phyloP scores from a whole-genome alignment of 1,140 invertebrate genomes.

The Papilio glaucus region DNA sequence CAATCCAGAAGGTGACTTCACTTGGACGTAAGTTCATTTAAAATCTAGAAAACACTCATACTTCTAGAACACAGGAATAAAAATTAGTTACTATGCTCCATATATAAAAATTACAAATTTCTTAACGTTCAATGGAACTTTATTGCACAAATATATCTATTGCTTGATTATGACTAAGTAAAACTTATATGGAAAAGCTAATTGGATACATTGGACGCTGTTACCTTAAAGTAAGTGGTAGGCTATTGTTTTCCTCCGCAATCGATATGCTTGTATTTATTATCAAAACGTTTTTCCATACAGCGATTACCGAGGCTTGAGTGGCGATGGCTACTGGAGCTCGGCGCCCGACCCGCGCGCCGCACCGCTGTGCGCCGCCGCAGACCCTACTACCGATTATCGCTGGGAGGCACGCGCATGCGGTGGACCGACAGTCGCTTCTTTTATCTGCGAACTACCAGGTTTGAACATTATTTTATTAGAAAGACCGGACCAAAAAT shows the following conservation, averaged over 20 bases:
- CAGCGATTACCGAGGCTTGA: slow-evolving; percentile 84
- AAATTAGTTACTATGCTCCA: too few species aligned
- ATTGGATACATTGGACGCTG: too few species aligned
- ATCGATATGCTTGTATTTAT: too few species aligned
- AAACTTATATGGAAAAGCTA: too few species aligned
- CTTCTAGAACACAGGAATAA: too few species aligned
- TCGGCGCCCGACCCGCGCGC: slow-evolving; percentile 73
- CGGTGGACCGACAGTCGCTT: slow-evolving; percentile 88
- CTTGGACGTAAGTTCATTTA: slow-evolving; percentile 87
- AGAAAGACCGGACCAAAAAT: not conserved
- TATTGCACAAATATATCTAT: too few species aligned
- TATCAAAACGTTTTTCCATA: slow-evolving; percentile 10
- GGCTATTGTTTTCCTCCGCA: too few species aligned
- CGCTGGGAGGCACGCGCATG: slow-evolving; percentile 88
- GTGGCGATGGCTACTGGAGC: slow-evolving; percentile 87
- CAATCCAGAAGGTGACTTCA: slow-evolving; percentile 86
- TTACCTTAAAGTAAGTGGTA: too few species aligned
- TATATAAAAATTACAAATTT: too few species aligned
- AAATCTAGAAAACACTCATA: not conserved
- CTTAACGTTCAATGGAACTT: too few species aligned
- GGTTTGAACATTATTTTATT: too few species aligned
- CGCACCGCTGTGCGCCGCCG: slow-evolving; percentile 86
- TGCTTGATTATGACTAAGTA: too few species aligned
- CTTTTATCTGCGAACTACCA: slow-evolving; percentile 89
- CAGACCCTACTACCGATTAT: slow-evolving; percentile 88